Percentiles rank a stretch among this genome's conserved stretches.
Conservation (phyloP, 1,140 invertebrate genomes). For the Drosophila pruinosa region DNA sequence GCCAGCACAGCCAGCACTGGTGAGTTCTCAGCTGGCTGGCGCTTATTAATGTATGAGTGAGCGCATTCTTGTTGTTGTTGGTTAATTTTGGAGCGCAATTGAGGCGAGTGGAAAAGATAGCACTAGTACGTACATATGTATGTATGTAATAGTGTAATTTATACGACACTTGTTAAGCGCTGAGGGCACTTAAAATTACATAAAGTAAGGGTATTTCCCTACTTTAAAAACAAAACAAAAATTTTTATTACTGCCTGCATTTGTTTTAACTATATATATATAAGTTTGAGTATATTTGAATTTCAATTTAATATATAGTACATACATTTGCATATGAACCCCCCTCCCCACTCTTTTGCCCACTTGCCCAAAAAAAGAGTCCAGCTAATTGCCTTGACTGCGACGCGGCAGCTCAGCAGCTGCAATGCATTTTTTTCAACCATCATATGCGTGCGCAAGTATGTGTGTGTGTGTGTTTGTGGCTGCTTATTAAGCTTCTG, state of each 20-base stretch:
- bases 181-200: neutral
- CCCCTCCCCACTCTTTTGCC: neutral
- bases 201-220: constrained; percentile 8
- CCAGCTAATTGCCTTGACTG: constrained; percentile 68
- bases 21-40: constrained; percentile 17
- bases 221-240: neutral
- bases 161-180: constrained; percentile 14
- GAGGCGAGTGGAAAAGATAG: neutral
- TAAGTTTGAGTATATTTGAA: neutral
- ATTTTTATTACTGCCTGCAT: neutral
- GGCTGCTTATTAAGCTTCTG: constrained; percentile 43
- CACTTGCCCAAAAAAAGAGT: constrained; percentile 27
- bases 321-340: neutral
- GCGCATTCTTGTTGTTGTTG: constrained; percentile 22
- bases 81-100: constrained; percentile 41
- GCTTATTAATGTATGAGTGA: constrained; percentile 35
- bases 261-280: neutral
- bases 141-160: constrained; percentile 7
- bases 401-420: constrained; percentile 60
- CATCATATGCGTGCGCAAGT: too few relatives aligned
- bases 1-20: constrained; percentile 14
- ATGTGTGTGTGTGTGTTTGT: constrained; percentile 24
- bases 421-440: constrained; percentile 66
- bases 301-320: neutral
- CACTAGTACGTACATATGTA: neutral